Conservation (phyloP, 2,888 invertebrate species). For the Zootermopsis nevadensis region DNA sequence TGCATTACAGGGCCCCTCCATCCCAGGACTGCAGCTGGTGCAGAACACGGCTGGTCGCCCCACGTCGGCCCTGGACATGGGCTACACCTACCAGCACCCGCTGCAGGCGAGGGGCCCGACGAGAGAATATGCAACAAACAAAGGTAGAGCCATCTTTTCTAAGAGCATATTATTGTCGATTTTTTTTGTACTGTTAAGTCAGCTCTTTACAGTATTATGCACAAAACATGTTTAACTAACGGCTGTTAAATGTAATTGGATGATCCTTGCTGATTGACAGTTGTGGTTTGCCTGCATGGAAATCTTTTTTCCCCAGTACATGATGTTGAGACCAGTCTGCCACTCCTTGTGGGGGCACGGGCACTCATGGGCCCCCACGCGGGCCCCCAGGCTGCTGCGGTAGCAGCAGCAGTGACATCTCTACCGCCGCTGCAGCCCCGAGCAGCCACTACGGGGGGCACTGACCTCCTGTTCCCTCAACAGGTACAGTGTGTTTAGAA, state of each 20-base stretch:
- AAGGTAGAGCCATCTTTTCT: too few relatives aligned
- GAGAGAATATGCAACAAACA: slow-evolving; percentile 55
- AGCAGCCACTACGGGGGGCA: slow-evolving; percentile 76
- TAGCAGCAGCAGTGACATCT: slow-evolving; percentile 47
- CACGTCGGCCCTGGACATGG: slow-evolving; percentile 47
- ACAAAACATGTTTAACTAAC: too few relatives aligned
- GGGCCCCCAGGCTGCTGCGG: slow-evolving; percentile 54
- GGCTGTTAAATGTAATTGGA: too few relatives aligned
- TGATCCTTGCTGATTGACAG: too few relatives aligned
- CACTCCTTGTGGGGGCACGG: slow-evolving; percentile 49
- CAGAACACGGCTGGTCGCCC: slow-evolving; percentile 41
- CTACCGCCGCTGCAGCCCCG: slow-evolving; percentile 72
- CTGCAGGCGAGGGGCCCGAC: slow-evolving; percentile 48
- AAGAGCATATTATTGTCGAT: too few relatives aligned
- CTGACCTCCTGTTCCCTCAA: slow-evolving; percentile 76
- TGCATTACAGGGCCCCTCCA: slow-evolving; percentile 67
- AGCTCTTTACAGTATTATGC: too few relatives aligned
- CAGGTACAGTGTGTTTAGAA: slow-evolving; percentile 66
- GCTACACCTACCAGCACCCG: slow-evolving; percentile 50
- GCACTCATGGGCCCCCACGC: slow-evolving; percentile 56
- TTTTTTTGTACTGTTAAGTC: too few relatives aligned
- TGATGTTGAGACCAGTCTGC: slow-evolving; percentile 47
- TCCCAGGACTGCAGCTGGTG: slow-evolving; percentile 58
- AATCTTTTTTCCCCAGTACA: slow-evolving; percentile 38
- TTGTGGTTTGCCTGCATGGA: too few relatives aligned